These are phyloP conservation scores for Onychomys leucogaster DNA, from an alignment of 2,797 vertebrate species.

Conservation along the genomic window DNA sequence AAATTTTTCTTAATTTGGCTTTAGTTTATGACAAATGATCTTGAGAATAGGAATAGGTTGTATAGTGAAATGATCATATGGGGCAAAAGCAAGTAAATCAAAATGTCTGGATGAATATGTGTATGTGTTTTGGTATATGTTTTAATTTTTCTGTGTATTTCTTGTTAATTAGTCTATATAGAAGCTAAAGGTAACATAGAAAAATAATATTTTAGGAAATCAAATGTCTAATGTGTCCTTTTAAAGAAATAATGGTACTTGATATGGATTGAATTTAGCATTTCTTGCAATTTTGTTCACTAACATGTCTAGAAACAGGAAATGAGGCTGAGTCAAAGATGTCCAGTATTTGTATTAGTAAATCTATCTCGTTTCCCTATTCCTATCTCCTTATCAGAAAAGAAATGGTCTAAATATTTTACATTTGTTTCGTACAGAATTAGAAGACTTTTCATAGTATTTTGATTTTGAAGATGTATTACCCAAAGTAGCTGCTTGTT, in stretches of 20 bases:
- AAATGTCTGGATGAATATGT: constrained; percentile 45
- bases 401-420: constrained; percentile 41
- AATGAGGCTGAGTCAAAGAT: constrained; percentile 39
- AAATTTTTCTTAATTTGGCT: constrained; percentile 52
- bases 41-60: constrained; percentile 56
- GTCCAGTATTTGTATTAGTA: constrained; percentile 28
- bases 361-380: constrained; percentile 40
- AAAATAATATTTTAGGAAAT: constrained; percentile 59
- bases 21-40: constrained; percentile 60
- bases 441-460: constrained; percentile 20
- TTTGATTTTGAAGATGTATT: constrained; percentile 57
- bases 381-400: constrained; percentile 41
- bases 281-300: constrained; percentile 44
- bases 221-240: constrained; percentile 35
- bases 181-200: constrained; percentile 49
- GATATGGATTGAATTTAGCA: not conserved
- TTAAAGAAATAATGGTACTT: not conserved
- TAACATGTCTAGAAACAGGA: constrained; percentile 33
- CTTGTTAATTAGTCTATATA: constrained; percentile 52
- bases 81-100: constrained; percentile 58
- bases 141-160: constrained; percentile 55
- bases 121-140: not conserved
- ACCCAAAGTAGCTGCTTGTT: constrained; percentile 45
- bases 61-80: constrained; percentile 29
- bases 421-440: constrained; percentile 21